Evolutionary conservation across 1,140 invertebrate species (phyloP), one percentile per base, ranked within the genome.

Genomic region (Drosophila sproati): DNA sequence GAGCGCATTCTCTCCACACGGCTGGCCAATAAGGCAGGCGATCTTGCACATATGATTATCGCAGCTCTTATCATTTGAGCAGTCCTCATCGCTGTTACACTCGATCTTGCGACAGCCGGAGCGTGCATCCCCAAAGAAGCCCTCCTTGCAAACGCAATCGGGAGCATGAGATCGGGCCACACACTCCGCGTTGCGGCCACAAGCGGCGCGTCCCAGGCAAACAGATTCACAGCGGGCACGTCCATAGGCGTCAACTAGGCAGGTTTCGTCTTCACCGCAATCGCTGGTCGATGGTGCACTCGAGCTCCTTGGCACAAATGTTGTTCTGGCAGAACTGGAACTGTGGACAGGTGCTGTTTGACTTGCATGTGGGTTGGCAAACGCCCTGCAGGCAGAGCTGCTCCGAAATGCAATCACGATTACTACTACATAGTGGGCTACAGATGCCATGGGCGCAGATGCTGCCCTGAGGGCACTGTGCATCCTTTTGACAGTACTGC

Each of bases 371-470:
- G n/a, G 96, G 94, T 80, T 96, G 95, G 81, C 97, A 97, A 7
- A 96, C 94, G 5, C 95, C 95, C 91, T 96, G 95, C 60, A 97
- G 95, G 81, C 97, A 98, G 7, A 97, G 89, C 92, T 97, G 96
- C 74, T 97, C 96, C 28, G 94, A 94, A 45, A 97, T 95, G 81
- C 97, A 97, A 73, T 97, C 97, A 68, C 97, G 94, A 5, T 95
- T 94, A 78, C 94, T 96, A 72, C 94, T 94, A 85, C 97, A 98
- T 4, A 96, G 78, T 1, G 96, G 95, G 43, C 95, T 95, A 78
- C 97, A 98, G 66, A 98, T 94, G 45, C 97, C 97, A 62, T 95
- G 96, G 32, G 95, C 95, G 81, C 97, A 98, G 79, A 95, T 95
- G 5, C 96, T 96, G 39, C 96, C 96, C 4, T 96, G 94, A 5